A percentile compares a stretch with the other conserved stretches of the same genome.
Conservation (phyloP, 2,113 vertebrate species). For the Corynorhinus townsendii region DNA sequence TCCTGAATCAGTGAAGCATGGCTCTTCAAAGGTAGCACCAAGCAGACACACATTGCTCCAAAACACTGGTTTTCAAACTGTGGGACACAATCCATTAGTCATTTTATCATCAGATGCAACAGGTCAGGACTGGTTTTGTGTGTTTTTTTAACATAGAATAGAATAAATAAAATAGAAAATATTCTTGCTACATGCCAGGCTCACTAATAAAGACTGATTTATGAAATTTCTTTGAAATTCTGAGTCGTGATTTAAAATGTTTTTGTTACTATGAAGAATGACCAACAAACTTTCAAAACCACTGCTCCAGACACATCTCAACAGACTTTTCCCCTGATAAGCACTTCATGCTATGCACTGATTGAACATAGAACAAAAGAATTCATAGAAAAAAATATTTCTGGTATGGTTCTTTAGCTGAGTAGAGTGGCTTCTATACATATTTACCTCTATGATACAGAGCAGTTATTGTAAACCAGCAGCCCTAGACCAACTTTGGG, state of each 20-base stretch:
- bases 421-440: neutral
- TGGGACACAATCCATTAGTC: neutral
- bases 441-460: neutral
- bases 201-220: neutral
- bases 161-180: constrained; percentile 1
- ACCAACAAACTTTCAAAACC: neutral
- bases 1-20: neutral
- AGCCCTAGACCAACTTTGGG: neutral
- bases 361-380: neutral
- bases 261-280: neutral
- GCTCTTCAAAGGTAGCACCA: neutral
- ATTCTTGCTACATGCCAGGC: neutral
- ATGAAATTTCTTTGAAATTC: constrained; percentile 2
- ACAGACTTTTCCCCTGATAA: neutral
- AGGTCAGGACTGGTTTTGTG: neutral
- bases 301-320: neutral
- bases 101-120: neutral
- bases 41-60: neutral
- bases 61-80: neutral
- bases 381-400: neutral
- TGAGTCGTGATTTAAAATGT: neutral
- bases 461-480: neutral
- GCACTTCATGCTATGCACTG: neutral
- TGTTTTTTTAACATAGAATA: neutral
- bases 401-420: neutral